A percentile compares a stretch with the other conserved stretches of the same genome.
phyloP scores from a whole-genome alignment of 2,888 invertebrate species.

The Sesia apiformis region DNA sequence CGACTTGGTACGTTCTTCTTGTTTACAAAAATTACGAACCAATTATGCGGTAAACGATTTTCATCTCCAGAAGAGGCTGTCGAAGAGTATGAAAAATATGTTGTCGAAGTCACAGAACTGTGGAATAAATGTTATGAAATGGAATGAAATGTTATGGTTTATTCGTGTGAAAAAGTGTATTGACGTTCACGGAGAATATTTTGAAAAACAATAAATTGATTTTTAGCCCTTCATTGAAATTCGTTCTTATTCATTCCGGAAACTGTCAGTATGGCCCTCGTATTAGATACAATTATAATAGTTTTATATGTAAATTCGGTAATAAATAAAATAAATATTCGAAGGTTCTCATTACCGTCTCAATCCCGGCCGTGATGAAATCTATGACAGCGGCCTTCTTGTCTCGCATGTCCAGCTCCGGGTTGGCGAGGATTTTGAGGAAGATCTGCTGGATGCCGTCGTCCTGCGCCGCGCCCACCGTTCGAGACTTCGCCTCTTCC shows the following conservation, averaged over 20 bases:
- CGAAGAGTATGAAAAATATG: neutral
- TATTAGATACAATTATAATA: too few relatives aligned
- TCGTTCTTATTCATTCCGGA: too few relatives aligned
- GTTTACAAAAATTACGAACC: neutral
- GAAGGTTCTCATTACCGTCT: conserved; percentile 76
- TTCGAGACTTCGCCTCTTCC: conserved; percentile 77
- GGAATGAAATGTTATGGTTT: neutral
- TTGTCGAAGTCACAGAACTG: neutral
- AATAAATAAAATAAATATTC: neutral
- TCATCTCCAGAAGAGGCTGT: neutral
- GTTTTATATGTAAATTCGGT: too few relatives aligned
- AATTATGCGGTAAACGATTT: too few relatives aligned
- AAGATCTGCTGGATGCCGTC: conserved; percentile 82
- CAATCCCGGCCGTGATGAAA: conserved; percentile 90
- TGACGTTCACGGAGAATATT: too few relatives aligned
- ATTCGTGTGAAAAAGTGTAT: neutral
- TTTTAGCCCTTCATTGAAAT: too few relatives aligned
- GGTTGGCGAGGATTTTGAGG: conserved; percentile 81
- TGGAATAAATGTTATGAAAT: neutral
- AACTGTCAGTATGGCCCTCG: too few relatives aligned
- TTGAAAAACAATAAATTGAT: too few relatives aligned
- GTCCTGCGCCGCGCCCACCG: conserved; percentile 70
- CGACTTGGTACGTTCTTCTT: neutral
- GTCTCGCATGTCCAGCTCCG: conserved; percentile 83
- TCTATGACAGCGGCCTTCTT: conserved; percentile 90